Conservation (phyloP, 30 jellyfish, hydroid and myxozoan species). For the Aurelia aurita region DNA sequence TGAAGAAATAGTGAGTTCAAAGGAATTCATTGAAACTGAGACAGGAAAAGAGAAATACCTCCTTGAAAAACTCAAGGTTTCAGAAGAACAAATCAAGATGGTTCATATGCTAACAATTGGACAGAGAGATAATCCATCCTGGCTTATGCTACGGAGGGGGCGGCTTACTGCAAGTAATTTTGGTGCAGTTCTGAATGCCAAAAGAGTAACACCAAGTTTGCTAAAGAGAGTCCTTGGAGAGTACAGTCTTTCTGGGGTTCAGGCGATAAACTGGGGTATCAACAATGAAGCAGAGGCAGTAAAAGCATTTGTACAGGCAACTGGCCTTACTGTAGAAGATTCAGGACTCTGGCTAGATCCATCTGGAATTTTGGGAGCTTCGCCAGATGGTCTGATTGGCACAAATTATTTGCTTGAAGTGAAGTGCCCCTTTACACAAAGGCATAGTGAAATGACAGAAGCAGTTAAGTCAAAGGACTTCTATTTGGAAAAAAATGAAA, state of each 20-base stretch:
- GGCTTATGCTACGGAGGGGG: slow-evolving; percentile 28
- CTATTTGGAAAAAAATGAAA: too few relatives aligned
- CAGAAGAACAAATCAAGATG: background rate
- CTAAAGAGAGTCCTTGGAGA: background rate
- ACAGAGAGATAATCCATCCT: slow-evolving; percentile 36
- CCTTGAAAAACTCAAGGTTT: background rate
- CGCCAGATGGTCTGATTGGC: slow-evolving; percentile 4
- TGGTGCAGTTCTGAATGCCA: slow-evolving; percentile 23
- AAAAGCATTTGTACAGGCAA: slow-evolving; percentile 12
- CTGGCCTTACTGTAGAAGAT: background rate
- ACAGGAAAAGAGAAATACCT: background rate
- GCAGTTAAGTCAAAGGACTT: too few relatives aligned
- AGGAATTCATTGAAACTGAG: background rate
- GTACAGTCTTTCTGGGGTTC: slow-evolving; percentile 26
- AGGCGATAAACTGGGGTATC: slow-evolving; percentile 18
- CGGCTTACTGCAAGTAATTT: slow-evolving; percentile 38
- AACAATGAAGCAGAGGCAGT: slow-evolving; percentile 39
- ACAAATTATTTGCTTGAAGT: slow-evolving; percentile 17
- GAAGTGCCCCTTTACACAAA: slow-evolving; percentile 31
- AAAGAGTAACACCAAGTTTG: slow-evolving; percentile 29
- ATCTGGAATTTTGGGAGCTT: slow-evolving; percentile 38
- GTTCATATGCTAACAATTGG: slow-evolving; percentile 10
- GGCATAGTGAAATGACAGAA: too few relatives aligned
- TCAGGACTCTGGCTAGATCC: background rate
- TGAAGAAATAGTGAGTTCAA: background rate